Conservation (phyloP, 2,888 invertebrate genomes). For the Acrobasis suavella region DNA sequence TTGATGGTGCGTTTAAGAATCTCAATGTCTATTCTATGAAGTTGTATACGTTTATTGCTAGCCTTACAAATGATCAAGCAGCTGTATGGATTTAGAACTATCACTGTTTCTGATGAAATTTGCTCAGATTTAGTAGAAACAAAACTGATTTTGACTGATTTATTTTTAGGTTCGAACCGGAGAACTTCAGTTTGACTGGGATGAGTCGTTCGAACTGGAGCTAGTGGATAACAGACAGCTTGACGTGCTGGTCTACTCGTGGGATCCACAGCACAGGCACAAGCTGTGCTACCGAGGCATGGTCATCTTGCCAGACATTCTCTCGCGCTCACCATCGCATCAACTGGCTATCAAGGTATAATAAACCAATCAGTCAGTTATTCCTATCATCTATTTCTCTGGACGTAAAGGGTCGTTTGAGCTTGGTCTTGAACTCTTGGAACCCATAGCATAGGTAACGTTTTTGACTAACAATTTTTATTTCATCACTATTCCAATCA, state of each 20-base stretch:
- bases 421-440: too few species aligned
- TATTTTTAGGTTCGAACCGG: conserved; percentile 89
- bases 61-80: too few species aligned
- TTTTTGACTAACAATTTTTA: too few species aligned
- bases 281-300: conserved; percentile 97
- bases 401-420: too few species aligned
- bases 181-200: conserved; percentile 99
- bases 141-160: not conserved
- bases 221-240: conserved; percentile 96
- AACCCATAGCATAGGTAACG: too few species aligned
- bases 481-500: too few species aligned
- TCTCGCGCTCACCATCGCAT: conserved; percentile 91
- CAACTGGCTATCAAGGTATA: conserved; percentile 95
- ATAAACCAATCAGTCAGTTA: not conserved
- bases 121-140: too few species aligned
- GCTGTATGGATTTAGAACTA: too few species aligned
- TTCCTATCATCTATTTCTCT: not conserved
- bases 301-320: conserved; percentile 90
- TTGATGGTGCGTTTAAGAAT: too few species aligned
- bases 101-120: too few species aligned
- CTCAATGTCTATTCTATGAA: too few species aligned
- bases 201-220: conserved; percentile 98
- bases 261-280: conserved; percentile 99
- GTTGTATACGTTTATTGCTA: too few species aligned
- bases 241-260: conserved; percentile 98